Evolutionary conservation across 2,113 vertebrate genomes (phyloP).

Genomic region (Solea solea): DNA sequence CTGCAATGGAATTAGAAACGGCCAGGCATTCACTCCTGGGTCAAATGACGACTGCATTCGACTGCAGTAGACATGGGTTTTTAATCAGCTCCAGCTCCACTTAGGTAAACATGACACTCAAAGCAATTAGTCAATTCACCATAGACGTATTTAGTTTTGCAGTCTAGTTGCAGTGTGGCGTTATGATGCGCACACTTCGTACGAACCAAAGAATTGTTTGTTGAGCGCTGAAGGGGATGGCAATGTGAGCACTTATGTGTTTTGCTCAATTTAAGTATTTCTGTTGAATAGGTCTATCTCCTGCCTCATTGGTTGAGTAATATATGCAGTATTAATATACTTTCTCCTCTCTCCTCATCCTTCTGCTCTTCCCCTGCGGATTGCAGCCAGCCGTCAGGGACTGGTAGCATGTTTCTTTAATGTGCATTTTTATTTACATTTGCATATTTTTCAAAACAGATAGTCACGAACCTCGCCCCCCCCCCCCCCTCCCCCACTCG

Average conservation of each 20-base stretch:
- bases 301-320: constrained; percentile 22
- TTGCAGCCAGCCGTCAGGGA: constrained; percentile 49
- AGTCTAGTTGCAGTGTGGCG: too few relatives aligned
- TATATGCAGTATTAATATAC: constrained; percentile 25
- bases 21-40: too few relatives aligned
- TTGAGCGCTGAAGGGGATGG: constrained; percentile 55
- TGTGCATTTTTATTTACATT: constrained; percentile 76
- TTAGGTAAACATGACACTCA: too few relatives aligned
- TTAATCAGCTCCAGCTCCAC: too few relatives aligned
- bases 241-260: constrained; percentile 44
- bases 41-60: too few relatives aligned
- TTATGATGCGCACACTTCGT: too few relatives aligned
- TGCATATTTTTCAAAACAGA: constrained; percentile 75
- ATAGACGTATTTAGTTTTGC: too few relatives aligned
- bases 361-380: constrained; percentile 17
- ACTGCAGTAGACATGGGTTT: too few relatives aligned
- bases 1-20: too few relatives aligned
- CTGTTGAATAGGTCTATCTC: constrained; percentile 46
- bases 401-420: constrained; percentile 69
- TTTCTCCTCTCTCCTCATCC: constrained; percentile 23
- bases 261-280: constrained; percentile 73
- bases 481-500: constrained; percentile 4
- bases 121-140: too few relatives aligned
- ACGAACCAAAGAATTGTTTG: constrained; percentile 10
- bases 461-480: constrained; percentile 13